These are phyloP conservation scores for Noctua comes DNA, from an alignment of 2,888 invertebrate genomes.

Conservation along the genomic window DNA sequence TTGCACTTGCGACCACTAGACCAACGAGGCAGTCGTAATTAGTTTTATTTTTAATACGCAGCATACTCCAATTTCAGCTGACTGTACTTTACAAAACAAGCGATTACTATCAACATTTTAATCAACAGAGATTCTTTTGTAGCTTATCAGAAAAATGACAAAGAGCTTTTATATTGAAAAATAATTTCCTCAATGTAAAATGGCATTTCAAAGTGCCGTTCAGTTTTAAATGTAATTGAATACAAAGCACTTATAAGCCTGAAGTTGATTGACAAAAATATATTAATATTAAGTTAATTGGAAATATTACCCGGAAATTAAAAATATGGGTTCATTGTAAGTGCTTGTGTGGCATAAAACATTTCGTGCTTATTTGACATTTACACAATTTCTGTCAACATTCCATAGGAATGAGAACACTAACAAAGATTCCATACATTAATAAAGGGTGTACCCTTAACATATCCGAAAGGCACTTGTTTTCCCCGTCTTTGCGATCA, in stretches of 20 bases:
- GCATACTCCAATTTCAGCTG: neutral
- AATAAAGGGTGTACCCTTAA: too few species aligned
- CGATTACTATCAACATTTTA: neutral
- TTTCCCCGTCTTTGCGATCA: too few species aligned
- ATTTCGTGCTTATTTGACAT: neutral
- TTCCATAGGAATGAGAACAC: neutral
- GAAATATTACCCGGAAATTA: too few species aligned
- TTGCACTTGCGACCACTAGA: too few species aligned
- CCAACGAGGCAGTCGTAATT: too few species aligned
- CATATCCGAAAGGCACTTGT: too few species aligned
- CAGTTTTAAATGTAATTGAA: constrained; percentile 5
- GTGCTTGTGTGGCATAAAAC: neutral
- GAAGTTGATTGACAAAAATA: neutral
- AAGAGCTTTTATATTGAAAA: neutral
- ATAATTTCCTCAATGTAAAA: neutral
- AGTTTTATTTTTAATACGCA: neutral
- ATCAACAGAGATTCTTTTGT: neutral
- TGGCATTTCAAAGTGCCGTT: constrained; percentile 13
- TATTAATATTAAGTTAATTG: neutral
- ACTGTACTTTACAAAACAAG: too few species aligned
- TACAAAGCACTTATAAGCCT: neutral
- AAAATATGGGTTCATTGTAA: neutral
- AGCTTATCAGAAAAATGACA: neutral
- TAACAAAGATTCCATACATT: neutral
- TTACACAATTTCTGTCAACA: neutral